These are phyloP conservation scores for Xyrauchen texanus DNA, from an alignment of 2,113 vertebrate species.

Conservation along the genomic window DNA sequence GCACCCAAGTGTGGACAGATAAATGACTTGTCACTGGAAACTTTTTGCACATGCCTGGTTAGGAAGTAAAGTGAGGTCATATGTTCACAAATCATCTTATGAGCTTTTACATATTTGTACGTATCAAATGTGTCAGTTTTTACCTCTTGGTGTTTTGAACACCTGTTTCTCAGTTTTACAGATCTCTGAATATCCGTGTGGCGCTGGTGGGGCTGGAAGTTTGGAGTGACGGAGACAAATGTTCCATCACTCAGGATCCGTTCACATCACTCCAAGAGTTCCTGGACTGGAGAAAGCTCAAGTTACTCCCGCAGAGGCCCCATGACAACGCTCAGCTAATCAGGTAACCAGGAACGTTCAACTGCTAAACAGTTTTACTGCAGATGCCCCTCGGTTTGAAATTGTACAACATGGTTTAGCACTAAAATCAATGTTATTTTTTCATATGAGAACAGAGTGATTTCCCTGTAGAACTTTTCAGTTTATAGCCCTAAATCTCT, in stretches of 20 bases:
- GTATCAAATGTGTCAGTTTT: neutral
- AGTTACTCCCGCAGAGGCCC: constrained; percentile 86
- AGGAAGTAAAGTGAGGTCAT: neutral
- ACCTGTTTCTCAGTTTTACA: constrained; percentile 82
- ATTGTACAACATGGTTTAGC: neutral
- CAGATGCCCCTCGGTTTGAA: neutral
- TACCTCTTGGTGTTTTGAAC: neutral
- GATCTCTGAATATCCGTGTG: constrained; percentile 90
- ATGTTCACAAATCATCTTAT: neutral
- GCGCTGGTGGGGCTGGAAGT: constrained; percentile 94
- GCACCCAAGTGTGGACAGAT: neutral
- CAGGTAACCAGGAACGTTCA: constrained; percentile 74
- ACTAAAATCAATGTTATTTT: neutral
- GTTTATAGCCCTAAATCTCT: too few species aligned
- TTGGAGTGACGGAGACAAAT: constrained; percentile 93
- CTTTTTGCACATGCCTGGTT: neutral
- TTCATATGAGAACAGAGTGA: too few species aligned
- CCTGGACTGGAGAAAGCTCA: constrained; percentile 95
- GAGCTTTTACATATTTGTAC: neutral
- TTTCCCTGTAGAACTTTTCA: too few species aligned
- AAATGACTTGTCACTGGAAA: neutral
- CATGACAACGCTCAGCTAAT: constrained; percentile 96
- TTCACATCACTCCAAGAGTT: constrained; percentile 94
- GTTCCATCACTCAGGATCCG: constrained; percentile 90
- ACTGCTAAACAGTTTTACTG: neutral